A percentile compares a stretch with the other conserved stretches of the same genome.
phyloP scores from a whole-genome alignment of 2,797 vertebrate species.

The Lepus oiostolus region DNA sequence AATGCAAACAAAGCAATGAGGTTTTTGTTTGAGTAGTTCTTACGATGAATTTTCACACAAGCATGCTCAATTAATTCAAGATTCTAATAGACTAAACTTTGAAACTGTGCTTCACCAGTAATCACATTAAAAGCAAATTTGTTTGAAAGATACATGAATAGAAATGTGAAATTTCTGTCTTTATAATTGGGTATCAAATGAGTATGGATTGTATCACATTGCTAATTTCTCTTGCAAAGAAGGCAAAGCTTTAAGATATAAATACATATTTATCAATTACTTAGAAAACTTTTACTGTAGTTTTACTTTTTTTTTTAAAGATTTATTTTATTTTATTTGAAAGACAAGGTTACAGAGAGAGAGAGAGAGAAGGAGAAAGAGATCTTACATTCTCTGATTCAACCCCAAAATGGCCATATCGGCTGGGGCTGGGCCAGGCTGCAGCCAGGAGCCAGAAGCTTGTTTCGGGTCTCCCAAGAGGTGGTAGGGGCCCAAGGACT shows the following conservation, averaged over 20 bases:
- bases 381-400: too few relatives aligned
- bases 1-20: slow-evolving; percentile 10
- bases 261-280: background rate
- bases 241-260: background rate
- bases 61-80: background rate
- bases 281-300: slow-evolving; percentile 17
- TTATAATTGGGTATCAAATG: background rate
- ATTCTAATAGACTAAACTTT: background rate
- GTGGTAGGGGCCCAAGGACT: too few relatives aligned
- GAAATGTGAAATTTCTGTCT: background rate
- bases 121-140: background rate
- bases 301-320: too few relatives aligned
- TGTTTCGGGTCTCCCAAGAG: too few relatives aligned
- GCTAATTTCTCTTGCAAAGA: background rate
- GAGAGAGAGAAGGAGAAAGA: too few relatives aligned
- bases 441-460: too few relatives aligned
- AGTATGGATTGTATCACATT: background rate
- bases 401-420: too few relatives aligned
- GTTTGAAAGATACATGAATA: background rate
- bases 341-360: too few relatives aligned
- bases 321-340: too few relatives aligned
- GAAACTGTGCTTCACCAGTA: background rate
- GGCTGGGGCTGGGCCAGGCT: too few relatives aligned
- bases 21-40: background rate
- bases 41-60: background rate